phyloP scores from a whole-genome alignment of 2,888 invertebrate genomes.

The Glyphotaelius pellucidus region DNA sequence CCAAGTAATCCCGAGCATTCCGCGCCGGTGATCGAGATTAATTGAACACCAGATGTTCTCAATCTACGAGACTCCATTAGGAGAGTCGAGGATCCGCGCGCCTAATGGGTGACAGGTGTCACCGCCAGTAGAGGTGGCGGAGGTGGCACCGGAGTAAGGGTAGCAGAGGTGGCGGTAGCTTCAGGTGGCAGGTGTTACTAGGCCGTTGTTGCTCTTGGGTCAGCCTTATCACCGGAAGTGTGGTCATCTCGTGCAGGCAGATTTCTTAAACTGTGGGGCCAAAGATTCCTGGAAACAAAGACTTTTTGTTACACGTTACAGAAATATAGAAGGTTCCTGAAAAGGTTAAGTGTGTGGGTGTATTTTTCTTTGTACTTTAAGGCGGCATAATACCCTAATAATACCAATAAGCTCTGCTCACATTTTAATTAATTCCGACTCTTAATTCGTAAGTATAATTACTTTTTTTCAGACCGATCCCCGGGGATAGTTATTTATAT shows the following conservation, averaged over 20 bases:
- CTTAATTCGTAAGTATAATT: no score
- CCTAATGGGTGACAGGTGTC: slow-evolving; percentile 46
- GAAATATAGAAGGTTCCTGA: no score
- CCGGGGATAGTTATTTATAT: no score
- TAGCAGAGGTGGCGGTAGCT: background rate
- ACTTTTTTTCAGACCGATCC: no score
- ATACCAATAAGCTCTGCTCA: no score
- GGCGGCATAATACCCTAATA: no score
- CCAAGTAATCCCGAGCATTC: background rate
- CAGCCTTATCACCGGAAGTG: background rate
- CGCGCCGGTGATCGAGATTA: background rate
- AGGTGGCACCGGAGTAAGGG: background rate
- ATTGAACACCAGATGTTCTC: slow-evolving; percentile 23
- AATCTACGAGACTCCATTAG: background rate
- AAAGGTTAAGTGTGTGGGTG: no score
- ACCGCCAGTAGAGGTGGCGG: background rate
- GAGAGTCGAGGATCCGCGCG: background rate
- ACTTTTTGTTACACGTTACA: background rate
- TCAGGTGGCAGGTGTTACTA: background rate
- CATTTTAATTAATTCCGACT: no score
- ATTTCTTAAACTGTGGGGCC: background rate
- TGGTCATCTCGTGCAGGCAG: background rate
- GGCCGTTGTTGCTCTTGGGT: background rate
- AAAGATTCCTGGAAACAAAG: background rate
- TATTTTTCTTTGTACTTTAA: no score